These are phyloP conservation scores for Theonella swinhoei DNA, from an alignment of 37 sponge, comb jelly and placozoan species.

Conservation along the genomic window DNA sequence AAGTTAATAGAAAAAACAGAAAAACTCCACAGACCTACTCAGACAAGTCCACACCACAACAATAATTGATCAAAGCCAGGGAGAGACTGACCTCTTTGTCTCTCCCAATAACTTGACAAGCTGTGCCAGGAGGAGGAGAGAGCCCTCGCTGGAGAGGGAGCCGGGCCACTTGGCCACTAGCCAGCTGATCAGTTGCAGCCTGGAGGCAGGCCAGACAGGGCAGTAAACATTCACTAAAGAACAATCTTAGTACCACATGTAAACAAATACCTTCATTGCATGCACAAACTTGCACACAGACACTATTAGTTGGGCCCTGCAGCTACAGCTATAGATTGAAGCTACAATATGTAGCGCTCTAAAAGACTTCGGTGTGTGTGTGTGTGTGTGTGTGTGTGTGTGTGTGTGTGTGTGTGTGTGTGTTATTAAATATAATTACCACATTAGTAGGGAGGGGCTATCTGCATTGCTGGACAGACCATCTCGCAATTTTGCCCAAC, in stretches of 20 bases:
- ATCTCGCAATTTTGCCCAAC: conserved; percentile 19
- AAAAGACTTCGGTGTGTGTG: too few relatives aligned
- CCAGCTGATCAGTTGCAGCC: conserved; percentile 54
- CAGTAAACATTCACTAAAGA: too few relatives aligned
- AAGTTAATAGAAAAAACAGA: neutral
- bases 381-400: too few relatives aligned
- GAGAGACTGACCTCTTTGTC: conserved; percentile 12
- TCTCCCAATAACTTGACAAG: conserved; percentile 30
- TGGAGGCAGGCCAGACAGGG: neutral
- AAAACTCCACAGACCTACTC: neutral
- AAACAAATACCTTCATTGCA: too few relatives aligned
- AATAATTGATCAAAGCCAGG: neutral
- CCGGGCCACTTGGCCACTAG: conserved; percentile 29
- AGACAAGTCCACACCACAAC: neutral
- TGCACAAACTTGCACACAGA: too few relatives aligned
- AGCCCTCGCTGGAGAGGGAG: conserved; percentile 27
- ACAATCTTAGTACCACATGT: too few relatives aligned
- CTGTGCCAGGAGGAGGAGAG: conserved; percentile 14
- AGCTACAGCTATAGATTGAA: too few relatives aligned
- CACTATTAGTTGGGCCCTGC: too few relatives aligned
- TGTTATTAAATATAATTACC: too few relatives aligned
- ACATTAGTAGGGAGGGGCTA: conserved; percentile 1
- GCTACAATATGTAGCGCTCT: too few relatives aligned
- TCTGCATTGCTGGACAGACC: neutral
- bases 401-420: too few relatives aligned